Base-by-base conservation (phyloP, 1,140 invertebrate genomes). In the Babylonia areolata region DNA sequence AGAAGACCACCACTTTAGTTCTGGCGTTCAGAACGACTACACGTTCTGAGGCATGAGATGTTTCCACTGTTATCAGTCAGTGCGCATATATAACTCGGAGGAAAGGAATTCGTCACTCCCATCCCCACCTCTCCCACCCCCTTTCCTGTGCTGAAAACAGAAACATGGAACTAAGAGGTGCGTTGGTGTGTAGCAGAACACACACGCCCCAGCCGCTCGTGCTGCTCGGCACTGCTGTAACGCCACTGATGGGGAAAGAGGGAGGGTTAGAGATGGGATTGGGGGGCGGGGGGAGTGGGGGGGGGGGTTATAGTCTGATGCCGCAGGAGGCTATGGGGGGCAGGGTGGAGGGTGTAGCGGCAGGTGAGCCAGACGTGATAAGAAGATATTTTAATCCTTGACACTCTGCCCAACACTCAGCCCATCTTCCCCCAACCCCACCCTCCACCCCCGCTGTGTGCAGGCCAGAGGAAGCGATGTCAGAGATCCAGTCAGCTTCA, bases 311-410 rank as follows among this genome's bases (percentile, higher is more conserved):
- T n/a, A n/a, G 5, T 33, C 20, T n/a, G 6, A 84, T 33, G 33
- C 20, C 69, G 69, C 33, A 37, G 51, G 40, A 84, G 58, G 39
- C n/a, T n/a, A 73, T 28, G 69, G 71, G 54, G 73, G 69, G 33
- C 20, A 33, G 82, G 40, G 23, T 28, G 69, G 73, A 20, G 15
- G 51, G 58, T 12, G 20, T 23, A 23, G 28, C 58, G 28, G 58
- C 58, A 64, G 58, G 58, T 64, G 58, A 64, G 58, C 58, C 58
- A 64, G 58, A 64, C 58, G 28, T 64, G 58, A 64, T 64, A 64
- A 64, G 58, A 23, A 64, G 58, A 51, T 64, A 64, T 64, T 64
- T 64, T 64, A 64, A 64, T 64, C 58, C 58, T 64, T 64, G 58
- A 64, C 58, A 64, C 58, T 64, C 58, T 64, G 58, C 58, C 58